phyloP scores from a whole-genome alignment of 2,113 vertebrate genomes.

The Otocyon megalotis region DNA sequence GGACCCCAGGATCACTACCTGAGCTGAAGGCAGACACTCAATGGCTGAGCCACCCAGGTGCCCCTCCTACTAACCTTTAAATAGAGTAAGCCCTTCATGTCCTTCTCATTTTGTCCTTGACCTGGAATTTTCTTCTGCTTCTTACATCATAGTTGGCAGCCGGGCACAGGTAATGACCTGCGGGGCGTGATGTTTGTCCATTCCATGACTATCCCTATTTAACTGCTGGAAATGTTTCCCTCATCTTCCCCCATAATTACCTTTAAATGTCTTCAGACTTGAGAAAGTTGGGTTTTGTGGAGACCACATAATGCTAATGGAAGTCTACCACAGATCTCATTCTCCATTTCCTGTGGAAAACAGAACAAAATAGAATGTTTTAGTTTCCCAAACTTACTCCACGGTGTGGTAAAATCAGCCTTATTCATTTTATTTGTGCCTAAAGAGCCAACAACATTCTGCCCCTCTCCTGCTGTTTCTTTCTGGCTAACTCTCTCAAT shows the following conservation, averaged over 20 bases:
- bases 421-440: background rate
- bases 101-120: slow-evolving; percentile 43
- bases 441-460: background rate
- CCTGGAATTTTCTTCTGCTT: slow-evolving; percentile 46
- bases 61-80: background rate
- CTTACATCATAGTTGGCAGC: slow-evolving; percentile 45
- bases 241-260: slow-evolving; percentile 67
- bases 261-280: slow-evolving; percentile 63
- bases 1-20: no score
- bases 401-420: background rate
- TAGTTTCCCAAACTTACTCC: background rate
- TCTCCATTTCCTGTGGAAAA: slow-evolving; percentile 69
- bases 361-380: slow-evolving; percentile 42
- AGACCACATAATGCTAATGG: slow-evolving; percentile 60
- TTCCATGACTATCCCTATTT: slow-evolving; percentile 19
- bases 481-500: background rate
- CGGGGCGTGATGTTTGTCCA: slow-evolving; percentile 18
- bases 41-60: no score
- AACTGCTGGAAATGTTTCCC: slow-evolving; percentile 59
- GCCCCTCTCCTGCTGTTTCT: background rate
- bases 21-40: no score
- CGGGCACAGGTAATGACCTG: slow-evolving; percentile 39
- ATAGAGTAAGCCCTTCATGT: background rate
- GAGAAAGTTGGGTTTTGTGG: slow-evolving; percentile 49
- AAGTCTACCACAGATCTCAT: slow-evolving; percentile 38